Percentiles rank a stretch among this genome's conserved stretches.
phyloP scores from a whole-genome alignment of 2,888 invertebrate species.

The Drosophila robusta region DNA sequence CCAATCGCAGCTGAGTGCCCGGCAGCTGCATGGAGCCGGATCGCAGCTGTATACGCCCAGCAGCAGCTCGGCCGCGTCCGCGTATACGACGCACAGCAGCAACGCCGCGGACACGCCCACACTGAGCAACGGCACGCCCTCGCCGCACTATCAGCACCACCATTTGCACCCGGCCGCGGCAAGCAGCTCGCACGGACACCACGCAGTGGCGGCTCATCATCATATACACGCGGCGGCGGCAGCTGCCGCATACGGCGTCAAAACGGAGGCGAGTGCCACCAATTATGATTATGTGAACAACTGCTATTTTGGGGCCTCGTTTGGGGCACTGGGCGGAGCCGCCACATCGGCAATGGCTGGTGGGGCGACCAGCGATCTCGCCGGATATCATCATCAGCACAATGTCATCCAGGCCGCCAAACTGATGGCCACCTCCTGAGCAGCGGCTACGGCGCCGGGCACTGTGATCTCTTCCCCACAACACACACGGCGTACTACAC shows the following conservation, averaged over 20 bases:
- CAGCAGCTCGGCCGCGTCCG: slow-evolving; percentile 68
- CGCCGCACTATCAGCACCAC: slow-evolving; percentile 82
- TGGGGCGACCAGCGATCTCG: slow-evolving; percentile 87
- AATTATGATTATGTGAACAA: slow-evolving; percentile 85
- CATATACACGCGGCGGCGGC: slow-evolving; percentile 74
- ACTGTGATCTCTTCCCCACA: slow-evolving; percentile 63
- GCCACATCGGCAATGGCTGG: slow-evolving; percentile 77
- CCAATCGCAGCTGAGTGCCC: slow-evolving; percentile 60
- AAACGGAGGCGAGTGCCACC: slow-evolving; percentile 84
- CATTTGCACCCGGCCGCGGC: slow-evolving; percentile 73
- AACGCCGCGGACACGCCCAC: slow-evolving; percentile 68
- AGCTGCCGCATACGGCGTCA: slow-evolving; percentile 80
- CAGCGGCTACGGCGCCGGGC: slow-evolving; percentile 10
- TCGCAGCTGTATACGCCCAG: slow-evolving; percentile 79
- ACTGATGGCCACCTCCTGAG: slow-evolving; percentile 92
- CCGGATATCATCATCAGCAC: slow-evolving; percentile 93
- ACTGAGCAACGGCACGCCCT: slow-evolving; percentile 77
- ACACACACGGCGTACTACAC: slow-evolving; percentile 32
- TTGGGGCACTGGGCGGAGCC: slow-evolving; percentile 82
- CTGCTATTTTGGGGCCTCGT: slow-evolving; percentile 85
- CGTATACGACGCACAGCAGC: slow-evolving; percentile 69
- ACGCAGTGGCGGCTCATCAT: slow-evolving; percentile 73
- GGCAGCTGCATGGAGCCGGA: slow-evolving; percentile 59
- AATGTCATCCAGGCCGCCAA: slow-evolving; percentile 94
- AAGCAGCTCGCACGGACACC: slow-evolving; percentile 71